Evolutionary conservation across 2,888 invertebrate species (phyloP), one percentile per base, ranked within the genome.

Genomic region (Acrobasis repandana): DNA sequence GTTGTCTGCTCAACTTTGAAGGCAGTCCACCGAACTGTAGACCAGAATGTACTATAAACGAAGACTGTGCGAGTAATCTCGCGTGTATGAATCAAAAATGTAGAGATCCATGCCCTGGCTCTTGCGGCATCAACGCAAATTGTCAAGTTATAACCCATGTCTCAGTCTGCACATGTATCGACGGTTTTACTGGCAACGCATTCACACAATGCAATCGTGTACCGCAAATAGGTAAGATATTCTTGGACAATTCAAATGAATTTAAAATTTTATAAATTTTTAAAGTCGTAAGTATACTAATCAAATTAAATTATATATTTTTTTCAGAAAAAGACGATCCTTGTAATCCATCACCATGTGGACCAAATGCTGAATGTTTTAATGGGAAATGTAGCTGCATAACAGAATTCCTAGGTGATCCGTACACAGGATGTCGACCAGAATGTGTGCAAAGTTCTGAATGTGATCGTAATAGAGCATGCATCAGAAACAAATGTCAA

Each of bases 401-500:
- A 15, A 90, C 94, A 0, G 95, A 96, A 75, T 96, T 95, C 71
- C 93, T 94, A 74, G 97, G 97, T 56, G 95, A 97, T 84, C 96
- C 97, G 0, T 96, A 95, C 73, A 83, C 88, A 65, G 95, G 94
- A 56, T 97, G 97, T 79, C 93, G 96, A 65, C 97, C 97, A 1
- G 96, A 97, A 86, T 97, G 97, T 82, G 93, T 96, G 14, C 91
- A 95, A 36, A 96, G 95, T 76, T 92, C 93, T 6, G 97, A 97
- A 71, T 97, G 97, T 79, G 85, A 94, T 9, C 93, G 94, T 57
- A 90, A 94, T 75, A 94, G 93, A 76, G 95, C 96, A 54, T 97
- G 96, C 73, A 92, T 95, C 9, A 92, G 93, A 74, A 95, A 95
- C 75, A 96, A 96, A 84, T 97, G 97, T 75, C 82, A 85, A 65